Evolutionary conservation across 2,113 vertebrate genomes (phyloP).

Genomic region (Australoheros scitulus): DNA sequence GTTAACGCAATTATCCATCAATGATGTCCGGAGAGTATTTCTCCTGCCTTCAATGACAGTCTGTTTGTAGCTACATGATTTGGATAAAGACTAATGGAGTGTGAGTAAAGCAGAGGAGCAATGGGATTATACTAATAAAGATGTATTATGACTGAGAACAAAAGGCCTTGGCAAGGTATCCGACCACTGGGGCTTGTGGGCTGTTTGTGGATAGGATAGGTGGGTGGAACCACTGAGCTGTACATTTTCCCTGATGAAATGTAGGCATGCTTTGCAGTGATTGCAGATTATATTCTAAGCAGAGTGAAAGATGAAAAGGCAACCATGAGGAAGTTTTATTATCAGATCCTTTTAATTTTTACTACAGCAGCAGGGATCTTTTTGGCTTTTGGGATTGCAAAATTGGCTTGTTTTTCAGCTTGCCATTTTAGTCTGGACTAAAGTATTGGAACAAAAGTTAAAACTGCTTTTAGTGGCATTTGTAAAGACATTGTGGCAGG

Average conservation of each 20-base stretch:
- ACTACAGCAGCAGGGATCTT: neutral
- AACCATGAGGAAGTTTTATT: neutral
- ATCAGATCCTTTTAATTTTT: slow-evolving; percentile 4
- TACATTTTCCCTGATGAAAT: slow-evolving; percentile 62
- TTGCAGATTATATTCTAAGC: slow-evolving; percentile 22
- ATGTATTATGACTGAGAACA: slow-evolving; percentile 76
- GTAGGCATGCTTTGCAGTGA: slow-evolving; percentile 28
- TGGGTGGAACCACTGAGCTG: slow-evolving; percentile 50
- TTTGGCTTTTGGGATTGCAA: neutral
- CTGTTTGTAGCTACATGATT: slow-evolving; percentile 74
- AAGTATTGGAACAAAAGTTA: neutral
- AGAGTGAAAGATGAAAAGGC: slow-evolving; percentile 7
- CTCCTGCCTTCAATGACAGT: slow-evolving; percentile 73
- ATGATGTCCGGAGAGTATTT: slow-evolving; percentile 65
- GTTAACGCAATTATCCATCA: slow-evolving; percentile 72
- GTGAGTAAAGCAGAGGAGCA: slow-evolving; percentile 69
- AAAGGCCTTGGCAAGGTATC: slow-evolving; percentile 71
- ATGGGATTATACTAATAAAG: slow-evolving; percentile 78
- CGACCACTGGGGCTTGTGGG: slow-evolving; percentile 55
- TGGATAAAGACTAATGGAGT: slow-evolving; percentile 79
- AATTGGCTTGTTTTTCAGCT: neutral
- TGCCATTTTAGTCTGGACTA: neutral
- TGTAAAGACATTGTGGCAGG: neutral
- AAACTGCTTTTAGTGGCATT: neutral
- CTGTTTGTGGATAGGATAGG: slow-evolving; percentile 48